phyloP scores from a whole-genome alignment of 2,113 vertebrate species.

The Lophotis ruficrista region DNA sequence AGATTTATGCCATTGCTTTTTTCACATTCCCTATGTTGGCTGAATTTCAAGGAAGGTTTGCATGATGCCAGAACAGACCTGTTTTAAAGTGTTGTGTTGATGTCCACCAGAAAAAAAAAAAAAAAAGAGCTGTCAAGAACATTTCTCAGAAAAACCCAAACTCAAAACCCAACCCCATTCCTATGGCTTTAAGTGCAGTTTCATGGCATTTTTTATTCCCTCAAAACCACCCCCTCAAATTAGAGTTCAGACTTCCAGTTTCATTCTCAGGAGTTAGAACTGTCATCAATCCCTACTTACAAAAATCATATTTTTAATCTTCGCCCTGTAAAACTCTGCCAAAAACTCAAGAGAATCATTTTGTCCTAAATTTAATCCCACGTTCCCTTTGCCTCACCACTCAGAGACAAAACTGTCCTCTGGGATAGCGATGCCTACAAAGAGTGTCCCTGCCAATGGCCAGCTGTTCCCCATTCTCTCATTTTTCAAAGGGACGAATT shows the following conservation, averaged over 20 bases:
- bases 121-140: neutral
- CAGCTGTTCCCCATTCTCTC: constrained; percentile 39
- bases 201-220: neutral
- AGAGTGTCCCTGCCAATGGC: neutral
- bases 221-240: neutral
- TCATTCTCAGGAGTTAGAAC: neutral
- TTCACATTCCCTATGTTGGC: neutral
- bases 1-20: neutral
- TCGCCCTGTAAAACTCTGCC: neutral
- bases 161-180: neutral
- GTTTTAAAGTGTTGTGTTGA: neutral
- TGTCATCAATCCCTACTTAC: neutral
- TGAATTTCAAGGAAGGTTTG: neutral
- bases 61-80: neutral
- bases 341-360: neutral
- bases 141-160: neutral
- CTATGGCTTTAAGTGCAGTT: neutral
- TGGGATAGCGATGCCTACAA: neutral
- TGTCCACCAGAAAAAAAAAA: neutral
- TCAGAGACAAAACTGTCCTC: neutral
- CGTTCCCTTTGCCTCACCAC: neutral
- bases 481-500: neutral
- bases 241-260: neutral
- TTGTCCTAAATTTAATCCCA: neutral
- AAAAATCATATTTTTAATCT: neutral